Percentiles rank a stretch among this genome's conserved stretches.
Evolutionary conservation across 2,888 invertebrate species (phyloP).

Genomic region (Leucophenga montana): DNA sequence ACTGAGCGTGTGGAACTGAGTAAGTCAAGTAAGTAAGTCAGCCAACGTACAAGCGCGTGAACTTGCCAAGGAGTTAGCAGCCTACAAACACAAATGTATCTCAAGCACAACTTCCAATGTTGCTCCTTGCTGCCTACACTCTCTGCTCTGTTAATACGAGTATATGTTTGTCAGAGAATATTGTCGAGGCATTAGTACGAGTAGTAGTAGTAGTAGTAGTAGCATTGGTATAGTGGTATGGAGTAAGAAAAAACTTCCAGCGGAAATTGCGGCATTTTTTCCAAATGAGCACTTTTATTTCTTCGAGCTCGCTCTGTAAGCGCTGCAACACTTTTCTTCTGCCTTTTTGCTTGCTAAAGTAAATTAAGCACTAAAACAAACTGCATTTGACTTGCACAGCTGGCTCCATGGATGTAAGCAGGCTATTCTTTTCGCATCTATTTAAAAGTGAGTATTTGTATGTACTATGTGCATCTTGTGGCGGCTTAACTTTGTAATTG

Average conservation of each 20-base stretch:
- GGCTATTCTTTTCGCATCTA: not conserved
- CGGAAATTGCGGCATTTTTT: conserved; percentile 38
- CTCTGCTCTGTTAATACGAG: no score
- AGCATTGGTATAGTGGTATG: no score
- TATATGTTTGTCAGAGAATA: conserved; percentile 11
- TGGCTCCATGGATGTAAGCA: not conserved
- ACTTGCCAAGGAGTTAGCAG: conserved; percentile 22
- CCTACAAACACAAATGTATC: no score
- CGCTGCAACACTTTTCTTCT: conserved; percentile 53
- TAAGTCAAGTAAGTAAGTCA: not conserved
- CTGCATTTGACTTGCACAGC: not conserved
- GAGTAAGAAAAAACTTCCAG: no score
- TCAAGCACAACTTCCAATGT: no score
- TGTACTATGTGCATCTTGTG: not conserved
- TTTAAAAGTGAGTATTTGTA: not conserved
- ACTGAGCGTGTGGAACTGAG: conserved; percentile 20
- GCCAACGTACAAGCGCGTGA: conserved; percentile 24
- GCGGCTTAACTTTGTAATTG: conserved; percentile 52
- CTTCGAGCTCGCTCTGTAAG: conserved; percentile 24
- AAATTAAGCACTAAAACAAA: conserved; percentile 53
- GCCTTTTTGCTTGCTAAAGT: conserved; percentile 58
- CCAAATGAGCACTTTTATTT: conserved; percentile 34
- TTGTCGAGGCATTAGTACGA: no score
- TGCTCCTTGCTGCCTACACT: no score
- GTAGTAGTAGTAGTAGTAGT: no score